Conservation (phyloP, 2,113 vertebrate species). For the Marmota monax region DNA sequence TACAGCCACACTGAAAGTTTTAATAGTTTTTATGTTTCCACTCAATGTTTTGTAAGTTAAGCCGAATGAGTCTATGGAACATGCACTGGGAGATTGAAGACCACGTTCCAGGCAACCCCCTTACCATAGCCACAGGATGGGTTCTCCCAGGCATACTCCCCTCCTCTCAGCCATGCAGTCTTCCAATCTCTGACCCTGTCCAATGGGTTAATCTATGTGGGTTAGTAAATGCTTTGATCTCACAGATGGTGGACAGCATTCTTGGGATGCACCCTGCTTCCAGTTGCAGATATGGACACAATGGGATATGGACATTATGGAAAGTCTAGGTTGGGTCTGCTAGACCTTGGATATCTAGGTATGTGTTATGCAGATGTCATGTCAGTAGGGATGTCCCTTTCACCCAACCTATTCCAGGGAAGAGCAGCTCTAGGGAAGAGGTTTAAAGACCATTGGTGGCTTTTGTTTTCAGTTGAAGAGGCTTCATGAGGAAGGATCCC, state of each 20-base stretch:
- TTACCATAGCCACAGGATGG: background rate
- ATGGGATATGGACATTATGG: background rate
- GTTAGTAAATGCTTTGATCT: background rate
- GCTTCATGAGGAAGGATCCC: background rate
- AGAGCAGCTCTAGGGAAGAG: background rate
- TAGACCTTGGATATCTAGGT: background rate
- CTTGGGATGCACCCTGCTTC: background rate
- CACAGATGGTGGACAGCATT: background rate
- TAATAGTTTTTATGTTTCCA: slow-evolving; percentile 14
- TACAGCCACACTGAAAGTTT: background rate
- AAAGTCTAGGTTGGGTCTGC: too few species aligned
- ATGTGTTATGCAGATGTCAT: background rate
- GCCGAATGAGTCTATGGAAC: background rate
- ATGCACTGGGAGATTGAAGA: background rate
- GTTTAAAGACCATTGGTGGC: background rate
- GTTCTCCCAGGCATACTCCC: background rate
- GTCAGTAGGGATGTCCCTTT: background rate
- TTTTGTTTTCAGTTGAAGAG: background rate
- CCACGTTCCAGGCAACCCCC: accelerated
- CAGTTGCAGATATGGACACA: background rate
- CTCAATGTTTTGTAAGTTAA: background rate
- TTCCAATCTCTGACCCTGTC: background rate
- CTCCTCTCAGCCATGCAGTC: background rate
- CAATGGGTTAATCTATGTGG: too few species aligned
- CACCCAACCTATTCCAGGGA: background rate